Conservation (phyloP, 2,888 invertebrate species). For the Arge pagana region DNA sequence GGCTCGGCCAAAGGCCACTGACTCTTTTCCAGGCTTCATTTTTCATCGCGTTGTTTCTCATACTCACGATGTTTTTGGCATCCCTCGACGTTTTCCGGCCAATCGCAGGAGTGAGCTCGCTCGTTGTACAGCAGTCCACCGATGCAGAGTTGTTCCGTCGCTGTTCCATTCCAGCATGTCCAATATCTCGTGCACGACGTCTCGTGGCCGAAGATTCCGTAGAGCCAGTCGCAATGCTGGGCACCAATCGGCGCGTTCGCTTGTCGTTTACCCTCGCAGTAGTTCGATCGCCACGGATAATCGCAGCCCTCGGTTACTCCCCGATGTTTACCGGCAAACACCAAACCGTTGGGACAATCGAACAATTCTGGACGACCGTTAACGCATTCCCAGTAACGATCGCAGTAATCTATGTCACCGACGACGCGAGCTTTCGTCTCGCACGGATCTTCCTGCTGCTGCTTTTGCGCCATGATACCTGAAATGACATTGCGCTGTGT, state of each 20-base stretch:
- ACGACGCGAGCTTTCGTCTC: slow-evolving; percentile 77
- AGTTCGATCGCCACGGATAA: slow-evolving; percentile 87
- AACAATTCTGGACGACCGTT: slow-evolving; percentile 81
- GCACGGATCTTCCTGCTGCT: slow-evolving; percentile 77
- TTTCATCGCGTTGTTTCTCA: not conserved
- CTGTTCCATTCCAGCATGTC: slow-evolving; percentile 95
- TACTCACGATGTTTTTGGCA: slow-evolving; percentile 93
- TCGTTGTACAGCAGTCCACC: slow-evolving; percentile 90
- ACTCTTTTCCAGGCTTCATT: not conserved
- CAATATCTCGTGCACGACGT: slow-evolving; percentile 91
- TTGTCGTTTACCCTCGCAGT: slow-evolving; percentile 82
- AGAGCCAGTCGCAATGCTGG: slow-evolving; percentile 91
- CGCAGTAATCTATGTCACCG: slow-evolving; percentile 80
- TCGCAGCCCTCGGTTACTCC: slow-evolving; percentile 90
- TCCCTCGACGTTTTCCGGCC: slow-evolving; percentile 92
- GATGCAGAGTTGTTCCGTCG: slow-evolving; percentile 89
- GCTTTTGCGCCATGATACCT: slow-evolving; percentile 50
- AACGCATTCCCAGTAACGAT: slow-evolving; percentile 86
- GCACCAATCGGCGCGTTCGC: slow-evolving; percentile 80
- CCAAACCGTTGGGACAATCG: slow-evolving; percentile 89
- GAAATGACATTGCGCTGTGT: slow-evolving; percentile 26
- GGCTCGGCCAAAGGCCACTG: not conserved
- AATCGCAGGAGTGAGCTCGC: slow-evolving; percentile 88
- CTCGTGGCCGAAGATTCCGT: slow-evolving; percentile 92
- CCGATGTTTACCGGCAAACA: slow-evolving; percentile 85